These are phyloP conservation scores for Hyperoplus immaculatus DNA, from an alignment of 2,797 vertebrate genomes.

Conservation along the genomic window DNA sequence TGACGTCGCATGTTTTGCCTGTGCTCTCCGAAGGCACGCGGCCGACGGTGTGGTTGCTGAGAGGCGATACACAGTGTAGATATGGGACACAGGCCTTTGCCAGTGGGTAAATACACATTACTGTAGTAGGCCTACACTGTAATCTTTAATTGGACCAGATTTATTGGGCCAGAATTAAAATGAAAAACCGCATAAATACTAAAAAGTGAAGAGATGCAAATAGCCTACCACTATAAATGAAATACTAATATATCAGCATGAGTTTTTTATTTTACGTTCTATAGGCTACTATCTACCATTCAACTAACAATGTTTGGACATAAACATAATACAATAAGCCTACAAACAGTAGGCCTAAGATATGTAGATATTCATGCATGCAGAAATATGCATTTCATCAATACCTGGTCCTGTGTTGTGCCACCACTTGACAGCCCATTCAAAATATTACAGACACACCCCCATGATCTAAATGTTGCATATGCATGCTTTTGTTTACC, in stretches of 20 bases:
- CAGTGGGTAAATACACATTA: background rate
- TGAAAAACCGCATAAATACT: too few species aligned
- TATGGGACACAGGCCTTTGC: slow-evolving; percentile 51
- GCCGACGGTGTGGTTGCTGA: slow-evolving; percentile 64
- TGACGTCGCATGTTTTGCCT: slow-evolving; percentile 64
- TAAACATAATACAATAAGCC: background rate
- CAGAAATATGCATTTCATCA: background rate
- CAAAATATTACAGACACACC: too few species aligned
- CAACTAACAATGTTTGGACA: background rate
- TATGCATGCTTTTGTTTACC: background rate
- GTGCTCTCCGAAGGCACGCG: slow-evolving; percentile 63
- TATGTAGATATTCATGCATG: background rate
- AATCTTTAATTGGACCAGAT: background rate
- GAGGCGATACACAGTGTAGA: slow-evolving; percentile 67
- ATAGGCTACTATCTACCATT: too few species aligned
- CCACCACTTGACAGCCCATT: background rate
- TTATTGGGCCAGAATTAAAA: background rate
- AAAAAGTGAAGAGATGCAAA: background rate
- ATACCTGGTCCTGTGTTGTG: background rate
- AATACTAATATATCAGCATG: too few species aligned
- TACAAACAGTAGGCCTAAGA: background rate
- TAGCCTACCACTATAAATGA: background rate
- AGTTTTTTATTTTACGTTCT: too few species aligned
- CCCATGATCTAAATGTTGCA: slow-evolving; percentile 6
- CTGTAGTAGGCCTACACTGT: background rate